Evolutionary conservation across 2,888 invertebrate species (phyloP).

Genomic region (Ceriagrion tenellum): DNA sequence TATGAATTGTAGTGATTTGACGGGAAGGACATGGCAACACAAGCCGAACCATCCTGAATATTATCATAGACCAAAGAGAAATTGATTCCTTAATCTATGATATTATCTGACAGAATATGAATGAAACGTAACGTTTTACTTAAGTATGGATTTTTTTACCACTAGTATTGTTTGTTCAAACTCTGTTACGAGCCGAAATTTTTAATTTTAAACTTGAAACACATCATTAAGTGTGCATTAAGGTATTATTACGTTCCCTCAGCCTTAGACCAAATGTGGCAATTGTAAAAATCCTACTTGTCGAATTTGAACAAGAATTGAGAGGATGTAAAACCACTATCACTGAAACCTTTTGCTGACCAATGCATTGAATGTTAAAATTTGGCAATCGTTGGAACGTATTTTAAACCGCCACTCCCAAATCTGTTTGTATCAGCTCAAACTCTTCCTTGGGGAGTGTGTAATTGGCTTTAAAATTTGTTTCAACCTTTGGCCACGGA

Average conservation of each 20-base stretch:
- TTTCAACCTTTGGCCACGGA: conserved; percentile 19
- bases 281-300: background rate
- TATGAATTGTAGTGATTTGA: conserved; percentile 41
- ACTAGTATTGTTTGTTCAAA: background rate
- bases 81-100: background rate
- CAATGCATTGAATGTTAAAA: background rate
- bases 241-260: background rate
- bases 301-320: background rate
- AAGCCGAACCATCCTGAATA: conserved; percentile 1
- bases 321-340: background rate
- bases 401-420: conserved; percentile 48
- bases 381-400: background rate
- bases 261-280: background rate
- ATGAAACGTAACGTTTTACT: background rate
- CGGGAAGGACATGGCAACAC: background rate
- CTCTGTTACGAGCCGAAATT: background rate
- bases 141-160: background rate
- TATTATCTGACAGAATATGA: background rate
- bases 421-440: conserved; percentile 37
- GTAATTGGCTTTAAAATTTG: background rate
- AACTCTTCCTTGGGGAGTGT: conserved; percentile 46
- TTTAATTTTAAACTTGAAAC: background rate
- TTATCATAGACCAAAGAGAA: background rate
- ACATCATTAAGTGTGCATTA: background rate
- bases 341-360: background rate